Base-by-base conservation (phyloP, 1,140 invertebrate genomes). In the Brachionus rubens region DNA sequence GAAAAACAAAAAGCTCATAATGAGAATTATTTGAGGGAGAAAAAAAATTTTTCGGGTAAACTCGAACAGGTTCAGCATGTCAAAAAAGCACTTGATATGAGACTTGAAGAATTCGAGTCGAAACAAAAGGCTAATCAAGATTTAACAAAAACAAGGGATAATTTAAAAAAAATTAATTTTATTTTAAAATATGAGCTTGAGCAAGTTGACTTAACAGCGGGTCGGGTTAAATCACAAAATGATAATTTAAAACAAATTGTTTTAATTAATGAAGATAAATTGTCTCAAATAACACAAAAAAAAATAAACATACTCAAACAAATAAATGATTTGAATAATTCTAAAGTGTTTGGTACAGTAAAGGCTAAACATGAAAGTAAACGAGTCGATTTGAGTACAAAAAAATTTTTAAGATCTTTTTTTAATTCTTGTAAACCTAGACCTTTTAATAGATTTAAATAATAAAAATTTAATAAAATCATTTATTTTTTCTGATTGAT, bases 11-110 rank as follows among this genome's bases (percentile, higher is more conserved):
- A 19, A 36, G 40, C 33, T 41, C 59, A 65, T 65, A 65, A 65
- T n/a, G 59, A 65, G 24, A 65, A 65, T 65, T 65, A 41, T 65
- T 21, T 65, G 12, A 65, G 30, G 7, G 59, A 65, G 33, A 65
- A 28, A 43, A 65, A 65, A 26, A 43, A 26, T 24, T 43, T 43
- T 43, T 26, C 40, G 16, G 3, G 16, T 24, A 65, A 65, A 43
- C 26, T 43, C 2, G 59, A 65, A 43, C 33, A 65, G 40, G 40
- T 65, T 5, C 36, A 65, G 14, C 10, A 43, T 10, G 41, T 36
- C 14, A 65, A 46, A 36, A 65, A 65, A 65, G 59, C 10, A 7
- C 19, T 43, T 14, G 21, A 65, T 19, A 21, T 65, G 9, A 43
- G 21, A 21, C 59, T 43, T 14, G 26, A 43, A 2, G 59, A 65